A percentile compares a stretch with the other conserved stretches of the same genome.
Conservation (phyloP, 37 sponge, comb jelly and placozoan species). For the Spongilla lacustris region DNA sequence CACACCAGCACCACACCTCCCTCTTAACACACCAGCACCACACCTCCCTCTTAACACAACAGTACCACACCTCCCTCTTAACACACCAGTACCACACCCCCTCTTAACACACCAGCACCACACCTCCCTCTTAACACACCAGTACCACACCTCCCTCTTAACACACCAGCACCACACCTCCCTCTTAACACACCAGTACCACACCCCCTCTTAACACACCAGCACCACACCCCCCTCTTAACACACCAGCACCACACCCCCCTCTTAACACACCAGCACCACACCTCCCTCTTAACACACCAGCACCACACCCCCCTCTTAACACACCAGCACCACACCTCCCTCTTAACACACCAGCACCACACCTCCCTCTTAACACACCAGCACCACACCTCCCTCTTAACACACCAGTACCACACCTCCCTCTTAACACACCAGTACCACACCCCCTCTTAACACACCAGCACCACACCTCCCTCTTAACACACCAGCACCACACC, state of each 20-base stretch:
- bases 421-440: not conserved
- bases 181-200: not conserved
- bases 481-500: not conserved
- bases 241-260: not conserved
- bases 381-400: not conserved
- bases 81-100: not conserved
- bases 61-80: not conserved
- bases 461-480: not conserved
- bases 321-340: not conserved
- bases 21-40: not conserved
- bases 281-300: not conserved
- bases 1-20: not conserved
- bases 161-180: not conserved
- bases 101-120: not conserved
- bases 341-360: not conserved
- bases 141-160: not conserved
- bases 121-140: not conserved
- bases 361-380: not conserved
- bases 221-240: not conserved
- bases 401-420: not conserved
- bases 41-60: not conserved
- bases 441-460: not conserved
- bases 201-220: not conserved
- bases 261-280: not conserved
- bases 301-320: not conserved